Evolutionary conservation across 2,113 vertebrate genomes (phyloP), one percentile per base, ranked within the genome.

Genomic region (Crotophaga sulcirostris): DNA sequence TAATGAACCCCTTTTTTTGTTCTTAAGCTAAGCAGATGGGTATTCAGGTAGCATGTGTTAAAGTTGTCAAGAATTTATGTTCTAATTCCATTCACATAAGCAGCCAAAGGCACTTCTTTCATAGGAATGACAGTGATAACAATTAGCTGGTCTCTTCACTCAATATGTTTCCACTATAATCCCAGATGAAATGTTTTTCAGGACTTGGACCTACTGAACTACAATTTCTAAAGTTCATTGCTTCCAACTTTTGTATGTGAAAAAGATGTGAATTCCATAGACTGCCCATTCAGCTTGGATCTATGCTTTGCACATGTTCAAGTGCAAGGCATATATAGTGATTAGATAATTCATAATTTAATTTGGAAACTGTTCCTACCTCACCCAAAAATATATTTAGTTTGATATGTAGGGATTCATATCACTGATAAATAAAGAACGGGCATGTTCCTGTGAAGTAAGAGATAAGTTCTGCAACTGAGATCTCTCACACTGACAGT

Each of bases 41-140:
- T 82, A 83, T 87, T 96, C 91, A 93, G 93, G 94, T 95, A 97
- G 91, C 88, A 94, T 90, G 93, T 95, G 94, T 91, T 94, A 90
- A 96, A 95, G 90, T 55, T 69, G 51, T 87, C 93, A 93, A 78
- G 68, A 79, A 86, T 91, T 83, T 91, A 82, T 77, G 52, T 86
- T 87, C 80, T 59, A 67, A 94, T 84, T 89, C 38, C 66, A 75
- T 55, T 81, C 90, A 85, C 33, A 91, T 36, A 82, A 62, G 89
- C 89, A 93, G 90, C 36, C 4, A 0, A 87, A 87, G 74, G 70
- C 36, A 70, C 72, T 63, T 84, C 83, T 67, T 83, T 91, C 47
- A 55, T 67, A 93, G 84, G 68, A 66, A 36, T 63, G 44, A 51
- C n/a, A 92, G 33, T 5, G 18, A 54, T 87, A 93, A 84, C 78